Evolutionary conservation across 2,888 invertebrate genomes (phyloP).

Genomic region (Lordiphosa fenestrarum): DNA sequence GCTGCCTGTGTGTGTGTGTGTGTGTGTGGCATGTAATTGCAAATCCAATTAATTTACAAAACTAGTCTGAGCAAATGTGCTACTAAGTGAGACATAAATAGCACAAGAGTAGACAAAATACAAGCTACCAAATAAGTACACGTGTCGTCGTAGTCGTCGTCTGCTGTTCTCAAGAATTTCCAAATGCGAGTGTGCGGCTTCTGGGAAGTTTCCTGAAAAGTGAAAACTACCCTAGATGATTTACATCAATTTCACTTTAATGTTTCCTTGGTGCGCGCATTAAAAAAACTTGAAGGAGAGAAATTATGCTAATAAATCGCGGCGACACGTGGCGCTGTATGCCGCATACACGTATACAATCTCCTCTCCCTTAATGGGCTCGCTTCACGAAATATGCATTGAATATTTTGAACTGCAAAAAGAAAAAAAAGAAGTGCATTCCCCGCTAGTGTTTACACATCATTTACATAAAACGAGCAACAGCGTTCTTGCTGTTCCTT

Average conservation of each 20-base stretch:
- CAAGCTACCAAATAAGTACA: slow-evolving; percentile 16
- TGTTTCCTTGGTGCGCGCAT: slow-evolving; percentile 54
- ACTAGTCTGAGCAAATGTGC: slow-evolving; percentile 69
- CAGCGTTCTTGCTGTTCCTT: slow-evolving; percentile 17
- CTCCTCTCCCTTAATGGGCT: slow-evolving; percentile 55
- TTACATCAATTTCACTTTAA: slow-evolving; percentile 69
- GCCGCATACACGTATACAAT: slow-evolving; percentile 4
- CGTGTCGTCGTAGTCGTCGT: no score
- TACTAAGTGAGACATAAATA: slow-evolving; percentile 72
- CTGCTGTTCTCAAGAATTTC: neutral
- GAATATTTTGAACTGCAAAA: slow-evolving; percentile 41
- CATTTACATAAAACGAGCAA: slow-evolving; percentile 73
- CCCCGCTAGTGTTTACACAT: slow-evolving; percentile 69
- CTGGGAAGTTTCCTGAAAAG: slow-evolving; percentile 56
- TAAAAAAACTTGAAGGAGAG: slow-evolving; percentile 55
- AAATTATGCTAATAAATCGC: slow-evolving; percentile 73
- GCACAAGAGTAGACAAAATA: slow-evolving; percentile 42
- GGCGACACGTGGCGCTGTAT: slow-evolving; percentile 70
- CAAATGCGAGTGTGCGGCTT: slow-evolving; percentile 10
- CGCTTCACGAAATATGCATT: slow-evolving; percentile 71
- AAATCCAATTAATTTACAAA: slow-evolving; percentile 75
- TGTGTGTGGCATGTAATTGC: slow-evolving; percentile 63
- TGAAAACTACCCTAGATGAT: slow-evolving; percentile 43
- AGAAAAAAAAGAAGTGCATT: slow-evolving; percentile 20
- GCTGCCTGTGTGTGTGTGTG: neutral